Evolutionary conservation across 1,140 invertebrate species (phyloP), one percentile per base, ranked within the genome.

Genomic region (Drosophila pseudoananassae): DNA sequence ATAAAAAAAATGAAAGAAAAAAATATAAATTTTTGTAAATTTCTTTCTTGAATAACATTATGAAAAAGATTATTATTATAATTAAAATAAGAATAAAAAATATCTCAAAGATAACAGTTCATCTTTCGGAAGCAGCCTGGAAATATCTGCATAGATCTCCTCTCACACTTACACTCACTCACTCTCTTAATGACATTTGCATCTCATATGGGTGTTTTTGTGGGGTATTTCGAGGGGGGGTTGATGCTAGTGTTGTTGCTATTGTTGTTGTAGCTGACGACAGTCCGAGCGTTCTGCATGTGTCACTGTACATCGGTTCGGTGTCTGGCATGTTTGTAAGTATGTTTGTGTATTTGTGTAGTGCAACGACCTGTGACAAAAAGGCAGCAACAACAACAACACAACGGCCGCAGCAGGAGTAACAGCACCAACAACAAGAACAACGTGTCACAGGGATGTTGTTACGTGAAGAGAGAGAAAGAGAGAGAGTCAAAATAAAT

Each of bases 351-450:
- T 66, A 46, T 55, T 58, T 63, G 68, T 63, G 68, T 69, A 82
- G 79, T 83, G 79, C 82, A 87, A 87, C 82, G 82, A 87, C 82
- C 82, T 87, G 82, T 87, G 82, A 87, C 82, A 87, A 88, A 87
- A 87, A 87, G 83, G 61, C 82, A 87, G 61, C 73, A 69, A 45
- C 80, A 60, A 76, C 77, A 61, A 53, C 70, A 56, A 53, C 7
- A 53, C 5, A 20, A 53, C 45, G 25, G 56, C 51, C 7, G 27
- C 68, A 36, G 63, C 76, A 68, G 47, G 66, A 36, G 52, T 51
- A 55, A 57, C 46, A 36, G 46, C 55, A 55, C 56, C 46, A 61
- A 63, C 47, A 59, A 55, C 52, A 78, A 71, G 49, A 83, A 85
- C 61, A 85, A 80, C 60, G 81, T 80, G 82, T 87, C 82, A 77